These are phyloP conservation scores for Syngnathus scovelli DNA, from an alignment of 2,113 vertebrate species.

Conservation along the genomic window DNA sequence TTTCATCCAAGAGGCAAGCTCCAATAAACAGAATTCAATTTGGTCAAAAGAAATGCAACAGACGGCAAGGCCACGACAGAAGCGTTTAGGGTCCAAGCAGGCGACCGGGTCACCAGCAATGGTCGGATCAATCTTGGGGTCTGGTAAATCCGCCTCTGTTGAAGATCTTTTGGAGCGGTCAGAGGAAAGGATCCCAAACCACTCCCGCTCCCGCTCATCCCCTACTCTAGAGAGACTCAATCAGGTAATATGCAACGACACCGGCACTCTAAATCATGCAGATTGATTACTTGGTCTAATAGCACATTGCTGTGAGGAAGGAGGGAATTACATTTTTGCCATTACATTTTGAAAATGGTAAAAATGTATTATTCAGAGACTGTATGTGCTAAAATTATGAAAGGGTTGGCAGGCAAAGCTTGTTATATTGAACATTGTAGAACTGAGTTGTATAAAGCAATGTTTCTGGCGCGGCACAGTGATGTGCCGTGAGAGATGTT, in stretches of 20 bases:
- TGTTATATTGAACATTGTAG: too few relatives aligned
- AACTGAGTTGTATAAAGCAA: too few relatives aligned
- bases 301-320: too few relatives aligned
- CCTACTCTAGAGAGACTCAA: conserved; percentile 69
- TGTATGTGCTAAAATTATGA: too few relatives aligned
- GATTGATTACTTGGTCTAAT: too few relatives aligned
- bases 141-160: conserved; percentile 80
- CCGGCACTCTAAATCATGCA: conserved; percentile 6
- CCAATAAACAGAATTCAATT: conserved; percentile 12
- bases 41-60: neutral
- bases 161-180: conserved; percentile 81
- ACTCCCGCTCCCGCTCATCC: conserved; percentile 80
- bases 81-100: conserved; percentile 28
- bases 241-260: conserved; percentile 65
- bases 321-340: too few relatives aligned
- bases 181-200: conserved; percentile 65
- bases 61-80: neutral
- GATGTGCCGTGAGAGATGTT: too few relatives aligned
- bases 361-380: too few relatives aligned
- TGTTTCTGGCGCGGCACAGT: too few relatives aligned
- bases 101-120: conserved; percentile 50
- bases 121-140: conserved; percentile 30
- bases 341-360: too few relatives aligned
- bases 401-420: too few relatives aligned
- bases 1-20: neutral